These are phyloP conservation scores for Plecotus auritus DNA, from an alignment of 2,113 vertebrate species.

Conservation along the genomic window DNA sequence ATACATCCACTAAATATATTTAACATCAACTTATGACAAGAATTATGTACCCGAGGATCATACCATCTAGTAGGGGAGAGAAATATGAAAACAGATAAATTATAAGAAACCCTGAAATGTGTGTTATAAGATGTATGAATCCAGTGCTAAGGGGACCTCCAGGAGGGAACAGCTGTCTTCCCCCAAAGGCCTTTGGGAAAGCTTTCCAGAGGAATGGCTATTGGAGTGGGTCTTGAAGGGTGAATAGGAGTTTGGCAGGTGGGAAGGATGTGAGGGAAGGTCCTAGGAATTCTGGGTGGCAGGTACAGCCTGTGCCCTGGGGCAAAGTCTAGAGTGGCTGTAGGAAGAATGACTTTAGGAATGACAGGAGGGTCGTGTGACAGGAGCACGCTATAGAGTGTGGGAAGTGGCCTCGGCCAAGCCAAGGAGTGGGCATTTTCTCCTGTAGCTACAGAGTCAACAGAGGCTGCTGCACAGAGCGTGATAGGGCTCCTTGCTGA, in stretches of 20 bases:
- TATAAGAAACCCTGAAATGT: background rate
- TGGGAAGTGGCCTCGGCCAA: background rate
- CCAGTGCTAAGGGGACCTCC: background rate
- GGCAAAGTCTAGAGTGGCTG: background rate
- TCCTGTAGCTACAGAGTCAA: background rate
- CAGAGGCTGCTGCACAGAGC: background rate
- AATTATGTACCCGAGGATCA: background rate
- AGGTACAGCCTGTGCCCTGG: background rate
- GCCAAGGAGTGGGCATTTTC: background rate
- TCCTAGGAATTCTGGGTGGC: background rate
- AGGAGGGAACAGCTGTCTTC: background rate
- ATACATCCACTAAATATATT: background rate
- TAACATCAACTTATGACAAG: background rate
- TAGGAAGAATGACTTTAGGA: background rate
- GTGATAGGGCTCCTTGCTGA: background rate
- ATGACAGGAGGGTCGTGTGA: background rate
- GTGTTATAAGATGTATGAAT: background rate
- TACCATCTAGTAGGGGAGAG: background rate
- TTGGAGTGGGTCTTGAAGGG: background rate
- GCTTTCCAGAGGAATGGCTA: background rate
- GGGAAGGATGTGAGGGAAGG: background rate
- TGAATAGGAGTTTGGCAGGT: background rate
- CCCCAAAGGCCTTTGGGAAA: background rate
- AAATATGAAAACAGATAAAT: background rate
- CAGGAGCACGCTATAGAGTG: background rate